phyloP scores from a whole-genome alignment of 2,113 vertebrate genomes.

The Misgurnus anguillicaudatus region DNA sequence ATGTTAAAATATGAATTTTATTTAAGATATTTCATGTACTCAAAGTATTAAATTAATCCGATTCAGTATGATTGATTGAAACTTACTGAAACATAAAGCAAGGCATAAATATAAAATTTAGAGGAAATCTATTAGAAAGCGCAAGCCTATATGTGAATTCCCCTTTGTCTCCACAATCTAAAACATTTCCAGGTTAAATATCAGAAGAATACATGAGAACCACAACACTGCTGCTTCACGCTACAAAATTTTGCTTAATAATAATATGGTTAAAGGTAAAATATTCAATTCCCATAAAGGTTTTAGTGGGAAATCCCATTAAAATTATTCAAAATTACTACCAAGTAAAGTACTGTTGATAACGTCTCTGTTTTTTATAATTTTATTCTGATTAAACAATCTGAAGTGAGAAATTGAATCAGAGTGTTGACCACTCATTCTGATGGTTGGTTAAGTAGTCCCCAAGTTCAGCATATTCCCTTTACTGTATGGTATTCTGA shows the following conservation, averaged over 20 bases:
- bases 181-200: not conserved
- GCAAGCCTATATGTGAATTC: not conserved
- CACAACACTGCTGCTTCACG: not conserved
- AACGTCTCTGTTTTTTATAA: not conserved
- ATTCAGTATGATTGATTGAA: not conserved
- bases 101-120: not conserved
- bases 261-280: not conserved
- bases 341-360: too few species aligned
- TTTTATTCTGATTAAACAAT: too few species aligned
- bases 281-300: not conserved
- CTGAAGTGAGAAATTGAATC: too few species aligned
- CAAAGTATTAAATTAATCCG: not conserved
- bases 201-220: not conserved
- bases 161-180: not conserved
- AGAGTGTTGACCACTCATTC: not conserved
- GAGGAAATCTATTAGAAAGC: not conserved
- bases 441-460: slow-evolving; percentile 7
- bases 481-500: not conserved
- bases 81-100: not conserved
- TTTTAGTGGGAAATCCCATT: not conserved
- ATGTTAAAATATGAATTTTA: not conserved
- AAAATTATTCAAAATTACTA: not conserved
- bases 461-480: not conserved
- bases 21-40: not conserved
- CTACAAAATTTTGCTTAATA: not conserved